These are phyloP conservation scores for Punctoribates punctum DNA, from an alignment of 2,888 invertebrate species.

Conservation along the genomic window DNA sequence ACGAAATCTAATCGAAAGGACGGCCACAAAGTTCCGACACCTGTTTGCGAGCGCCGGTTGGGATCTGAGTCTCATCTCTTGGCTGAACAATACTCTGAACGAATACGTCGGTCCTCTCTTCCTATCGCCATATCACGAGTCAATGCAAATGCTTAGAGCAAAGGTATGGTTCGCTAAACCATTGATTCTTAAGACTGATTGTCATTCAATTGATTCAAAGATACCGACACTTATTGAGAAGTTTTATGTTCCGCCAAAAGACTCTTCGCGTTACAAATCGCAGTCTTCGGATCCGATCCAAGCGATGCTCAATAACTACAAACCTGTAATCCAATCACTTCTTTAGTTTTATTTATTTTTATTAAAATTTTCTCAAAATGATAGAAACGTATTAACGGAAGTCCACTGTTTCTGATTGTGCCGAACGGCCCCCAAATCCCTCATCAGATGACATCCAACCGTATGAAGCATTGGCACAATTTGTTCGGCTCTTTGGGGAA, in stretches of 20 bases:
- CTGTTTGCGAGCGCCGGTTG: conserved; percentile 62
- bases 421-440: conserved; percentile 52
- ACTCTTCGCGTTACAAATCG: conserved; percentile 24
- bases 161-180: conserved; percentile 54
- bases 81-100: conserved; percentile 70
- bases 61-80: conserved; percentile 67
- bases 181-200: not conserved
- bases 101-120: conserved; percentile 65
- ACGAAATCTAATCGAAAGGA: conserved; percentile 67
- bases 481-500: conserved; percentile 66
- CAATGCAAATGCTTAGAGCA: conserved; percentile 38
- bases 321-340: conserved; percentile 58
- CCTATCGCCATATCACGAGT: conserved; percentile 58
- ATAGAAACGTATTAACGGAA: conserved; percentile 65
- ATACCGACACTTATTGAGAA: conserved; percentile 69
- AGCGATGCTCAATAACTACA: conserved; percentile 60
- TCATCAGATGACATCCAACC: conserved; percentile 52
- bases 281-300: conserved; percentile 62
- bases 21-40: conserved; percentile 61
- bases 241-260: conserved; percentile 45
- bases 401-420: conserved; percentile 62
- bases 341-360: conserved; percentile 38
- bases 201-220: not conserved
- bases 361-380: conserved; percentile 9
- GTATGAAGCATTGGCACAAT: conserved; percentile 68